Conservation (phyloP, 2,888 invertebrate species). For the Noctua fimbriata region DNA sequence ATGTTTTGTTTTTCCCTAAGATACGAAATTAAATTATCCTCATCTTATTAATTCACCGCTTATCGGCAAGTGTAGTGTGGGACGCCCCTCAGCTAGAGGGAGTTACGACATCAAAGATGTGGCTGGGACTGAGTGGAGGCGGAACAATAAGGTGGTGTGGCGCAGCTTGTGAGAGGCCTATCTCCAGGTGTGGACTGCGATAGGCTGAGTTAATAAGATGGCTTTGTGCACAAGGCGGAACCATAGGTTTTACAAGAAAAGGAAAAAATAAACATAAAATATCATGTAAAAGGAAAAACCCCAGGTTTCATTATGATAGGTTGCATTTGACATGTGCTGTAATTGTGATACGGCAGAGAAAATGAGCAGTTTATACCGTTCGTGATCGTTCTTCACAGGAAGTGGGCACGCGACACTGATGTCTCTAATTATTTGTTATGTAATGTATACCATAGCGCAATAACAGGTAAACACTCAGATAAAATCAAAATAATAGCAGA, state of each 20-base stretch:
- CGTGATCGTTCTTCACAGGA: constrained; percentile 49
- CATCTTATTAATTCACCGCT: neutral
- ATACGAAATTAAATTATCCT: neutral
- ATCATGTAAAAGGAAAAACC: constrained; percentile 18
- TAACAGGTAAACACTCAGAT: neutral
- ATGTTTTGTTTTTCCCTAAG: neutral
- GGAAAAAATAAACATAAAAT: neutral
- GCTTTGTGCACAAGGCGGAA: neutral
- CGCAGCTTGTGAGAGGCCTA: neutral
- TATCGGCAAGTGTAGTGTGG: neutral
- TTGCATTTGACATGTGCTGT: constrained; percentile 23
- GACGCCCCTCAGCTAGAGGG: neutral
- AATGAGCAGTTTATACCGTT: constrained; percentile 33
- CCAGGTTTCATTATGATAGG: neutral
- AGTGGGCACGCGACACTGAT: constrained; percentile 31
- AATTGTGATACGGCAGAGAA: constrained; percentile 48
- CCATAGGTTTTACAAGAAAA: neutral
- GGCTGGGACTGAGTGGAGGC: neutral
- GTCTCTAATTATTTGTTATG: constrained; percentile 39
- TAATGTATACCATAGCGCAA: constrained; percentile 3
- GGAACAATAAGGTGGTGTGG: neutral
- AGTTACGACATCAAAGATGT: neutral
- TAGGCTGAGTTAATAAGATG: neutral
- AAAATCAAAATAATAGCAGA: neutral
- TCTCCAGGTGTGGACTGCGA: neutral